Evolutionary conservation across 2,888 invertebrate genomes (phyloP).

Genomic region (Ecliptopera silaceata): DNA sequence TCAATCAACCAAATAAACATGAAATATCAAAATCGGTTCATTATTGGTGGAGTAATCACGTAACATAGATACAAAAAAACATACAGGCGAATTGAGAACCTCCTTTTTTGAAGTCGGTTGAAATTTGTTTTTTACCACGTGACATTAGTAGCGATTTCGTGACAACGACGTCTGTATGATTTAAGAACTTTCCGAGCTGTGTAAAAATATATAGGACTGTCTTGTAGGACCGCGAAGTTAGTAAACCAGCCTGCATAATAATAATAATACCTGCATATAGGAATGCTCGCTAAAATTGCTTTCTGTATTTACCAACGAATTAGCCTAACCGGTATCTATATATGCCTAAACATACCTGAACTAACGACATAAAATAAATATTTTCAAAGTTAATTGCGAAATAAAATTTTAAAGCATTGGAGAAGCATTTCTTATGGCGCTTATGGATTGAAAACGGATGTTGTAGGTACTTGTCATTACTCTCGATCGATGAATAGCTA

Average conservation of each 20-base stretch:
- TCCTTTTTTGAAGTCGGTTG: too few species aligned
- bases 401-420: background rate
- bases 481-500: slow-evolving; percentile 17
- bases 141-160: background rate
- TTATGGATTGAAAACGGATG: background rate
- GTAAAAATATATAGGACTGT: background rate
- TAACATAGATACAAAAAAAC: too few species aligned
- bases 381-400: background rate
- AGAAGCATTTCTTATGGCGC: background rate
- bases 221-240: background rate
- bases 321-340: slow-evolving; percentile 23
- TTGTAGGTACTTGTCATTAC: slow-evolving; percentile 4
- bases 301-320: slow-evolving; percentile 20
- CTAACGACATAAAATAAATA: slow-evolving; percentile 7
- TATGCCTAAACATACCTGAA: slow-evolving; percentile 5
- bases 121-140: too few species aligned
- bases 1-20: too few species aligned
- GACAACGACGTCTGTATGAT: too few species aligned
- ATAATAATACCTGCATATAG: slow-evolving; percentile 23
- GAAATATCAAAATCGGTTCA: too few species aligned
- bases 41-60: too few species aligned
- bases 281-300: slow-evolving; percentile 16
- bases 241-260: slow-evolving; percentile 33
- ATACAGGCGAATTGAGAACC: too few species aligned
- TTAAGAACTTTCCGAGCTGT: too few species aligned